Percentiles rank a stretch among this genome's conserved stretches.
These are phyloP conservation scores for Solenodon paradoxus DNA, from an alignment of 2,113 vertebrate genomes.

Conservation along the genomic window DNA sequence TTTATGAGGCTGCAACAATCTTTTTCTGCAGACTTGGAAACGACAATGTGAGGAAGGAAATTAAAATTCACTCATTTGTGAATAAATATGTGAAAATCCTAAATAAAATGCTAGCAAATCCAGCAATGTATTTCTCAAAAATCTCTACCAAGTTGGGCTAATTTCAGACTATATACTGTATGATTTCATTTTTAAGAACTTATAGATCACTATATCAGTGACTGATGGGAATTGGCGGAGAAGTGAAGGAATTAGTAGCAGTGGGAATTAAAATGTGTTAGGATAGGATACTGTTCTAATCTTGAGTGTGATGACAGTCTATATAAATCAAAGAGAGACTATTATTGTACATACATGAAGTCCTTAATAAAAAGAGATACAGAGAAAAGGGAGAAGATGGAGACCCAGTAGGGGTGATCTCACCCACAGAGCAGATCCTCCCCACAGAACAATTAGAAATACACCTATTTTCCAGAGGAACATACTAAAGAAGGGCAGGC, in stretches of 20 bases:
- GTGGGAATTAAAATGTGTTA: not conserved
- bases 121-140: not conserved
- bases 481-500: no score
- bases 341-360: not conserved
- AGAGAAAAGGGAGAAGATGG: no score
- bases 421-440: no score
- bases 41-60: not conserved
- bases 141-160: not conserved
- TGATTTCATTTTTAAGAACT: not conserved
- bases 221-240: not conserved
- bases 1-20: not conserved
- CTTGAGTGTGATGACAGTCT: not conserved
- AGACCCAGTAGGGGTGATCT: no score
- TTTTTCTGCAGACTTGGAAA: not conserved
- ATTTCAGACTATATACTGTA: not conserved
- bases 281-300: not conserved
- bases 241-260: not conserved
- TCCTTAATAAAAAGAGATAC: not conserved
- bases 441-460: no score
- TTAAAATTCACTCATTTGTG: not conserved
- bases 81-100: not conserved
- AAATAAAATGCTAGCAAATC: not conserved
- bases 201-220: not conserved
- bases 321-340: not conserved
- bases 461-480: no score